Evolutionary conservation across 2,888 invertebrate genomes (phyloP).

Genomic region (Theodoxus fluviatilis): DNA sequence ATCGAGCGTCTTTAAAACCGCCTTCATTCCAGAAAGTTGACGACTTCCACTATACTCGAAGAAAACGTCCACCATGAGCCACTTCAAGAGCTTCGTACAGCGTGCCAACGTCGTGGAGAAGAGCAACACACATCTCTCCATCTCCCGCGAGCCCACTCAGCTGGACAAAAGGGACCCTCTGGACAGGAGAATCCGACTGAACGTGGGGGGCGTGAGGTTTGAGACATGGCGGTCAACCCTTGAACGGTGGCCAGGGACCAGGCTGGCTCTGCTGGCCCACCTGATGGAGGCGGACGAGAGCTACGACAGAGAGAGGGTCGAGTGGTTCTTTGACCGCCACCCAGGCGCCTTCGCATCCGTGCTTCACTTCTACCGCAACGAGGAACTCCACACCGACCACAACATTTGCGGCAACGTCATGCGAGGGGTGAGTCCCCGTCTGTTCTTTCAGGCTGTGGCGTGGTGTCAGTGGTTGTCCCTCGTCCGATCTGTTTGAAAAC

Average conservation of each 20-base stretch:
- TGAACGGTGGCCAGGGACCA: constrained; percentile 50
- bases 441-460: no score
- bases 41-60: no score
- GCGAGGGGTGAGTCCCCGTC: constrained; percentile 59
- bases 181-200: constrained; percentile 48
- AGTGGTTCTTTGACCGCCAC: constrained; percentile 63
- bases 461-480: no score
- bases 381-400: constrained; percentile 61
- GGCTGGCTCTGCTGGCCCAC: constrained; percentile 54
- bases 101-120: no score
- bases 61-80: no score
- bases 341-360: constrained; percentile 58
- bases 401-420: constrained; percentile 62
- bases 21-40: no score
- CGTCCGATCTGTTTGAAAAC: no score
- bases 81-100: no score
- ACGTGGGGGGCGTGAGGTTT: constrained; percentile 58
- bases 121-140: no score
- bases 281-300: constrained; percentile 56
- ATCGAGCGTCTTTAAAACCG: no score
- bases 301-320: constrained; percentile 51
- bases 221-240: constrained; percentile 57
- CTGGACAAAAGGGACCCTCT: constrained; percentile 22
- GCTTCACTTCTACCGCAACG: constrained; percentile 59
- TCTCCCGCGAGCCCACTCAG: no score